A percentile compares a stretch with the other conserved stretches of the same genome.
Evolutionary conservation across 2,797 vertebrate species (phyloP).

Genomic region (Botia almorhae): DNA sequence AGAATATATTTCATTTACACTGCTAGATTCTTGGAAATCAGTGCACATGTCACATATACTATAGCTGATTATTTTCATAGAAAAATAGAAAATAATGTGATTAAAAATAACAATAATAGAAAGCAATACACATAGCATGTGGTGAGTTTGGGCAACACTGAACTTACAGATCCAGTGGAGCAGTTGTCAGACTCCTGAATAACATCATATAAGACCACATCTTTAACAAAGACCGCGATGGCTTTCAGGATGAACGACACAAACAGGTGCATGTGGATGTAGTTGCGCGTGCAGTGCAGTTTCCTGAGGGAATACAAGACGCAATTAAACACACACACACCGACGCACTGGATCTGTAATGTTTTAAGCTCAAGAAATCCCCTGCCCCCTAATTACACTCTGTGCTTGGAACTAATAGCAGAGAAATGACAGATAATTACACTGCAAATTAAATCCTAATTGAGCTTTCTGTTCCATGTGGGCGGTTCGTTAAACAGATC

Average conservation of each 20-base stretch:
- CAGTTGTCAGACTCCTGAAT: constrained; percentile 83
- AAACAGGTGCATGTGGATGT: constrained; percentile 96
- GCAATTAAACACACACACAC: constrained; percentile 15
- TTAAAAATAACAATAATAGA: background rate
- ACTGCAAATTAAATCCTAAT: constrained; percentile 58
- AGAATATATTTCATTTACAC: constrained; percentile 1
- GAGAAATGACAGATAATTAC: constrained; percentile 58
- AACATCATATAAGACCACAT: constrained; percentile 86
- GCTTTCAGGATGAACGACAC: constrained; percentile 95
- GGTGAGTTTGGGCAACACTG: background rate
- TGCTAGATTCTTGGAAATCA: background rate
- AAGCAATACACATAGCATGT: background rate
- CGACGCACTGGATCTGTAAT: constrained; percentile 21
- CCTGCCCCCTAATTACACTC: constrained; percentile 31
- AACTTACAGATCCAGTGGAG: constrained; percentile 84
- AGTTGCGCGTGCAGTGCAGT: constrained; percentile 95
- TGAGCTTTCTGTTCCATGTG: constrained; percentile 47
- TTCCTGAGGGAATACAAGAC: constrained; percentile 78
- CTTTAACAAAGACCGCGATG: constrained; percentile 91
- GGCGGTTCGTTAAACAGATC: constrained; percentile 48
- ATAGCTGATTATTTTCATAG: no score
- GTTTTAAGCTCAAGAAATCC: constrained; percentile 28
- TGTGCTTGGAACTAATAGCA: constrained; percentile 60
- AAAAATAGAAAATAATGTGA: background rate
- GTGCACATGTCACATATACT: background rate